Percentiles rank a stretch among this genome's conserved stretches.
phyloP scores from a whole-genome alignment of 2,113 vertebrate genomes.

The Hippolais icterina region DNA sequence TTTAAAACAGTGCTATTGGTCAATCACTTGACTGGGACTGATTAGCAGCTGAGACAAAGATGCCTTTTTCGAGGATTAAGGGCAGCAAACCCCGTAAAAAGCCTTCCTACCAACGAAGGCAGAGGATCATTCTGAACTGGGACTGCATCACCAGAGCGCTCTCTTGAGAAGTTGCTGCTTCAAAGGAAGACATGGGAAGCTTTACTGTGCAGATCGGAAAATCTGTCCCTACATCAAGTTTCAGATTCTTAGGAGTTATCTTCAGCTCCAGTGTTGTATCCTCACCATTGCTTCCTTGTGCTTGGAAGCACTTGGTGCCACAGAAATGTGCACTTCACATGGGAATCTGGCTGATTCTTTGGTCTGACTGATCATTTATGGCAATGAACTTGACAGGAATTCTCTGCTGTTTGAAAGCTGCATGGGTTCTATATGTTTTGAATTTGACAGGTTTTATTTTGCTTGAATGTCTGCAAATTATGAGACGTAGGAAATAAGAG shows the following conservation, averaged over 20 bases:
- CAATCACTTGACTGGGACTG: not conserved
- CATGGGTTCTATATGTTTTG: not conserved
- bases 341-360: not conserved
- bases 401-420: not conserved
- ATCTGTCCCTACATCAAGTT: not conserved
- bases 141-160: not conserved
- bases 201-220: not conserved
- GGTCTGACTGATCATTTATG: not conserved
- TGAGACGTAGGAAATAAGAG: not conserved
- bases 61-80: not conserved
- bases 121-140: not conserved
- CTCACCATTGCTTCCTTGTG: not conserved
- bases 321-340: fast-evolving
- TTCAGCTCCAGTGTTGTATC: not conserved
- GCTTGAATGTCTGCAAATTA: not conserved
- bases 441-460: not conserved
- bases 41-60: not conserved
- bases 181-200: not conserved
- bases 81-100: not conserved
- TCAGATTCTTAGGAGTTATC: not conserved
- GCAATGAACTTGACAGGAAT: not conserved
- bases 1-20: not conserved
- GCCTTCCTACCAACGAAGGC: not conserved
- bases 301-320: not conserved
- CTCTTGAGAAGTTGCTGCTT: not conserved